Evolutionary conservation across 1,140 invertebrate species (phyloP).

Genomic region (Drosophila chauvacae): DNA sequence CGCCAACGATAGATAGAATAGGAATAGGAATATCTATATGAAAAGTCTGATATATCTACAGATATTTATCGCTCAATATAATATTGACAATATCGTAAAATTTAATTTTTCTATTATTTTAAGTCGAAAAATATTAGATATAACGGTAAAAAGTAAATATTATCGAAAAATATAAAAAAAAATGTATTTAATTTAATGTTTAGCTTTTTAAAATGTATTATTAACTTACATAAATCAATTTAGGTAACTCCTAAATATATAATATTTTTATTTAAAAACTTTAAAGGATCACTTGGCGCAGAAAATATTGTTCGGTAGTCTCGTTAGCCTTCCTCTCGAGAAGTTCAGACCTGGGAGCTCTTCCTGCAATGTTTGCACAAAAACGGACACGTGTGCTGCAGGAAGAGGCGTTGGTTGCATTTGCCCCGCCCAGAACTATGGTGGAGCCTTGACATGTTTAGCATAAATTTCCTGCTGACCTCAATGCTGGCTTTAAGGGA

Average conservation of each 20-base stretch:
- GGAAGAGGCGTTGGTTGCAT: slow-evolving; percentile 11
- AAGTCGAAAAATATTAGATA: no score
- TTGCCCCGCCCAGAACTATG: slow-evolving; percentile 6
- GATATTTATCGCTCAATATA: background rate
- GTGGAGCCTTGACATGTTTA: slow-evolving; percentile 45
- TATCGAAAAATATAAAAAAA: no score
- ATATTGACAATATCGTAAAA: background rate
- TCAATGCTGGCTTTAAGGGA: slow-evolving; percentile 24
- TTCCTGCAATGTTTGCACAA: slow-evolving; percentile 51
- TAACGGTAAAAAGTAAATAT: no score
- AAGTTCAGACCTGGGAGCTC: background rate
- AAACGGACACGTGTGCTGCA: slow-evolving; percentile 63
- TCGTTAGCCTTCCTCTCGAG: background rate
- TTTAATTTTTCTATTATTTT: background rate
- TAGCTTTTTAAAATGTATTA: no score
- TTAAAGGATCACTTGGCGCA: background rate
- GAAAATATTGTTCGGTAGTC: background rate
- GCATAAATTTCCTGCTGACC: slow-evolving; percentile 52
- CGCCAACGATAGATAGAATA: background rate
- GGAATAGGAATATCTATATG: background rate
- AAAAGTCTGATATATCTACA: background rate
- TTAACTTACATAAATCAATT: no score
- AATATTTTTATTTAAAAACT: no score
- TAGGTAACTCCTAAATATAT: no score
- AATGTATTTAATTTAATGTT: no score